Evolutionary conservation across 2,797 vertebrate species (phyloP), one percentile per base, ranked within the genome.

Genomic region (Tapera naevia): DNA sequence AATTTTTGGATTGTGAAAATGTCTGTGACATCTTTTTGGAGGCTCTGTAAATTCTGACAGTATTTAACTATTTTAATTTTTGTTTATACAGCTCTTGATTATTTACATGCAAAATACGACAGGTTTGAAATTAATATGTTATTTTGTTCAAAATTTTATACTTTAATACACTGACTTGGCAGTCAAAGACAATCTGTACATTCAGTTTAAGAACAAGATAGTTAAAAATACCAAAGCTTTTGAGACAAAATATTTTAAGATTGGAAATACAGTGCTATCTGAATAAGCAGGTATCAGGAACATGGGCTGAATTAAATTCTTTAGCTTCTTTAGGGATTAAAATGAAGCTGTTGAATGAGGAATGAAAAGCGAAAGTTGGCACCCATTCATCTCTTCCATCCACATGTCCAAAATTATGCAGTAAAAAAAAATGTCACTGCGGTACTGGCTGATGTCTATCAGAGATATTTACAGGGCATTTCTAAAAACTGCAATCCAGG

Each of bases 401-500:
- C 14, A 39, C 0, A 0, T 37, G 19, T 33, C 76, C 56, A 11
- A 80, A 78, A 23, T 64, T 66, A 28, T 0, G 2, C 19, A 62
- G 17, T 15, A 62, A 30, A 33, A 81, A 62, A 32, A 93, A 32
- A 32, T 4, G 8, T 16, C 39, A 23, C 21, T 54, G 5, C 0
- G 1, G 48, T 48, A 70, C 24, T 14, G 48, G 66, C n/a, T 67
- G 18, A 12, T 19, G 13, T 51, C 56, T n/a, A 30, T 7, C 22
- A 84, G 27, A 54, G 7, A 16, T 82, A 27, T 2, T 18, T 58
- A 4, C 7, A 7, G 33, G 27, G 4, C 13, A 7, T 74, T 91
- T 93, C 65, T 80, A 35, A 39, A 23, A 86, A 17, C 11, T 74
- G 35, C 24, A 35, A 3, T 64, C 56, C n/a, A 28, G n/a, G 14